These are phyloP conservation scores for Aleiodes alternator DNA, from an alignment of 2,888 invertebrate species.

Conservation along the genomic window DNA sequence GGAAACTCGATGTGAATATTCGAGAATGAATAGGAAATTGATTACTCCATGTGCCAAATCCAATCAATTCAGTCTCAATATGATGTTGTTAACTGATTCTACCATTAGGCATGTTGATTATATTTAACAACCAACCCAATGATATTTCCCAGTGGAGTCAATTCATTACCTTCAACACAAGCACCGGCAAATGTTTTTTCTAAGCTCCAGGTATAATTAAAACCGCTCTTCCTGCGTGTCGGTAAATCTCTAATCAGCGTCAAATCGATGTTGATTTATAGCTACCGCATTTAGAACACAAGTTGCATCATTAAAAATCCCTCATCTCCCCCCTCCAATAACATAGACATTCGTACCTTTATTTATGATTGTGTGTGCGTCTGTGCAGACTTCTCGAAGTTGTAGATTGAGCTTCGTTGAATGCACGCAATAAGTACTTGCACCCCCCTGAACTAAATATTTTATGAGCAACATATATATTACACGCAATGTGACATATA, in stretches of 20 bases:
- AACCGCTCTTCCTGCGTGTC: slow-evolving; percentile 13
- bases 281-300: slow-evolving; percentile 36
- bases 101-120: slow-evolving; percentile 15
- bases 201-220: slow-evolving; percentile 19
- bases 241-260: slow-evolving; percentile 44
- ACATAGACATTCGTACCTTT: slow-evolving; percentile 22
- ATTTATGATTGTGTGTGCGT: slow-evolving; percentile 31
- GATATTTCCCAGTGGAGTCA: slow-evolving; percentile 26
- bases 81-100: neutral
- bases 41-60: slow-evolving; percentile 13
- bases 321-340: neutral
- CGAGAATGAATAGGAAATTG: slow-evolving; percentile 14
- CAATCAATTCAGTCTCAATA: slow-evolving; percentile 26
- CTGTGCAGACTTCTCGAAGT: slow-evolving; percentile 20
- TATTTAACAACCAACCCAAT: slow-evolving; percentile 45
- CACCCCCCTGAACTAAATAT: too few relatives aligned
- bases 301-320: slow-evolving; percentile 36
- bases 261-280: slow-evolving; percentile 44
- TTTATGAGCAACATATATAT: too few relatives aligned
- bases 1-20: neutral
- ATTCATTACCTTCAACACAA: slow-evolving; percentile 33
- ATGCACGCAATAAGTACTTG: too few relatives aligned
- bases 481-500: too few relatives aligned
- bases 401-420: slow-evolving; percentile 14
- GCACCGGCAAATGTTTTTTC: neutral